Evolutionary conservation across 1,140 invertebrate genomes (phyloP).

Genomic region (Eumaeus atala): DNA sequence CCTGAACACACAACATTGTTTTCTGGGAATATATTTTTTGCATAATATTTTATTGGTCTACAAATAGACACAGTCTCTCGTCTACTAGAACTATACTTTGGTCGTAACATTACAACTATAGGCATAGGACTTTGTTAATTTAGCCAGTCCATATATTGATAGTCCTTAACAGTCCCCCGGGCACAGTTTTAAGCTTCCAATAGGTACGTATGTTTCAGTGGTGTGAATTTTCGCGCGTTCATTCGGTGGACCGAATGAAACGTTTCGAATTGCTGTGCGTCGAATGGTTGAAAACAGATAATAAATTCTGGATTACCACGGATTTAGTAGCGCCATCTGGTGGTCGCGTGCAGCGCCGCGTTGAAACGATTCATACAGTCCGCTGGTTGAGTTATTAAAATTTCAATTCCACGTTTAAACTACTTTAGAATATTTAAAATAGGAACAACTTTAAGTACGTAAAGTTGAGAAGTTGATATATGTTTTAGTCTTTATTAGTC

Average conservation of each 20-base stretch:
- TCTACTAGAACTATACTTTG: background rate
- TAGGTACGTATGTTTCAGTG: slow-evolving; percentile 27
- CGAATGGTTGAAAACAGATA: slow-evolving; percentile 52
- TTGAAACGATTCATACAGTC: slow-evolving; percentile 19
- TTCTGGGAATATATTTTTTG: too few relatives aligned
- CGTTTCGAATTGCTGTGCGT: slow-evolving; percentile 42
- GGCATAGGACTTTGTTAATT: slow-evolving; percentile 16
- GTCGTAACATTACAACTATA: too few relatives aligned
- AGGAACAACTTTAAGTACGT: too few relatives aligned
- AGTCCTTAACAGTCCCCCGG: slow-evolving; percentile 18
- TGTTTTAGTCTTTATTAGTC: too few relatives aligned
- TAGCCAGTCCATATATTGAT: slow-evolving; percentile 13
- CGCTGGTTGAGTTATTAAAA: slow-evolving; percentile 5
- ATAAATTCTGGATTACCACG: slow-evolving; percentile 53
- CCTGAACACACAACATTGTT: too few relatives aligned
- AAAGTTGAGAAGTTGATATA: too few relatives aligned
- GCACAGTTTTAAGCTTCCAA: slow-evolving; percentile 25
- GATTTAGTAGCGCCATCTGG: slow-evolving; percentile 49
- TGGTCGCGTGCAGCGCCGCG: slow-evolving; percentile 23
- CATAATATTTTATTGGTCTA: too few relatives aligned
- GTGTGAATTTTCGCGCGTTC: slow-evolving; percentile 38
- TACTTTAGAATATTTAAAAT: too few relatives aligned
- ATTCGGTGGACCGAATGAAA: slow-evolving; percentile 32
- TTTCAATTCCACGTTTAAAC: background rate
- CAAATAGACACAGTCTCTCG: too few relatives aligned